phyloP scores from a whole-genome alignment of 2,888 invertebrate species.

The Ephialtes manifestator region DNA sequence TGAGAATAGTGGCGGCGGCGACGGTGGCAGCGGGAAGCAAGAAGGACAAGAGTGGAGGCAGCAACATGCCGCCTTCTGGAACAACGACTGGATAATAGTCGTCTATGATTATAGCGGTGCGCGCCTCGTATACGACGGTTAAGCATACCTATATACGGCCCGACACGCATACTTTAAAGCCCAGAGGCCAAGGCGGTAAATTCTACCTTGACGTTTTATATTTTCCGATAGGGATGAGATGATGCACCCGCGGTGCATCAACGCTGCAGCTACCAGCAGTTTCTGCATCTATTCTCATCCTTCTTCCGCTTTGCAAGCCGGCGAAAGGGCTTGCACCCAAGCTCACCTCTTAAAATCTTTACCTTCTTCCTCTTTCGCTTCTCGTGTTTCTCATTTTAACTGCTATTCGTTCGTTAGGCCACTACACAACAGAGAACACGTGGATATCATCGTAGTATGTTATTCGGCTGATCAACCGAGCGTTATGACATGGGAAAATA shows the following conservation, averaged over 20 bases:
- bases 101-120: constrained; percentile 71
- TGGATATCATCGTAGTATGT: neutral
- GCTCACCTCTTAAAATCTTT: constrained; percentile 36
- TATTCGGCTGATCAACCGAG: constrained; percentile 22
- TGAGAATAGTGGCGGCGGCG: constrained; percentile 34
- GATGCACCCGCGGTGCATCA: constrained; percentile 59
- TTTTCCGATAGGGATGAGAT: constrained; percentile 70
- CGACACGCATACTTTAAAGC: constrained; percentile 72
- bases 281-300: constrained; percentile 28
- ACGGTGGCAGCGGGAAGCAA: constrained; percentile 18
- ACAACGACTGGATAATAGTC: constrained; percentile 74
- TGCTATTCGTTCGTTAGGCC: constrained; percentile 22
- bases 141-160: constrained; percentile 69
- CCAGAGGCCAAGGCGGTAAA: constrained; percentile 75
- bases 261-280: constrained; percentile 4
- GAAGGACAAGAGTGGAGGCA: constrained; percentile 50
- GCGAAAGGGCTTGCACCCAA: constrained; percentile 13
- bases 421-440: constrained; percentile 2
- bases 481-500: neutral
- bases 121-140: constrained; percentile 52
- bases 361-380: constrained; percentile 32
- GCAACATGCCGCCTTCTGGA: constrained; percentile 71
- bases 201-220: constrained; percentile 72
- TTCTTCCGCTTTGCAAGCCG: constrained; percentile 31
- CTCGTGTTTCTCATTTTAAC: constrained; percentile 21